Base-by-base conservation (phyloP, 2,113 vertebrate species). In the Rhagologus leucostigma region DNA sequence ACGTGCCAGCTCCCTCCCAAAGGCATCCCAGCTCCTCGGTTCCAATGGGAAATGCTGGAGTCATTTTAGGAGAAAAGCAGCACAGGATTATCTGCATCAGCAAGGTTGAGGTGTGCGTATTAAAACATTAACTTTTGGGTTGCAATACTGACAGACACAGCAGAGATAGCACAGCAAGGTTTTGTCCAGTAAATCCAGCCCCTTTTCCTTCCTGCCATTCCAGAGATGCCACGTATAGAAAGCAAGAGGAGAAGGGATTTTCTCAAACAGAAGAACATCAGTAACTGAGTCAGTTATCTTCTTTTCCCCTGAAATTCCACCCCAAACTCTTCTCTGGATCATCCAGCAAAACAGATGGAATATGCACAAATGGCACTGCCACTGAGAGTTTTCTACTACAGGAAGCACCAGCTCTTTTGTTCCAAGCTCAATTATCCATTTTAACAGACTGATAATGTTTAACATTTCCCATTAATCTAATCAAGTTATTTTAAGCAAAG, bases 61-160 rank as follows among this genome's bases (percentile, higher is more conserved):
- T 41, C 8, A 4, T 26, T 49, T 53, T 3, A 46, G 57, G 39
- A n/a, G 47, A 24, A 30, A 44, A 74, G 80, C 63, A 70, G 59
- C 46, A 13, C 10, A 27, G 53, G 5, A 44, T 32, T 22, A 26
- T 6, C 59, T 16, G 32, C 65, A 23, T 4, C 11, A 59, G 32
- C 75, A 64, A 55, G 73, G 42, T 33, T 23, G 23, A 84, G 68
- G 64, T 26, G 68, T 16, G 23, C 16, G 3, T 2, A 11, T 35
- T 23, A 26, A 30, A 87, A 74, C 3, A 14, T 1, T 19, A 16
- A n/a, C 7, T 3, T 29, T 1, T 46, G 64, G 64, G 49, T 30
- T 49, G 32, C 73, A 78, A 3, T 20, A 16, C 0, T 17, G n/a
- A 37, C 41, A 44, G 1, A n/a, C 2, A 12, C 1, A 20, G 60